Base-by-base conservation (phyloP, 2,888 invertebrate species). In the Aleiodes testaceus region DNA sequence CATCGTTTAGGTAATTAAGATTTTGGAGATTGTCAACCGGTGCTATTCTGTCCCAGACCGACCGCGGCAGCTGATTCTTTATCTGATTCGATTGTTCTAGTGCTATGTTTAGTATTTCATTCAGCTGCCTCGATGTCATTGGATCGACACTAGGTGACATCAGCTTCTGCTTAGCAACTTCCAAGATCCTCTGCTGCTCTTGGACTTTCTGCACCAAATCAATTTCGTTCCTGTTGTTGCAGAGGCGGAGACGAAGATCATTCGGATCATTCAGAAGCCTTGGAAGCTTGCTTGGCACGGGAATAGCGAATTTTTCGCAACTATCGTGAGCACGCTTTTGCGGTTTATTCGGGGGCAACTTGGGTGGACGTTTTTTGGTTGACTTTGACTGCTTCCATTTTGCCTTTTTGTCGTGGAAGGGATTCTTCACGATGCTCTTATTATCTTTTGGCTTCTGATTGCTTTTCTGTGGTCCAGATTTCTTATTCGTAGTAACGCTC, bases 11-110 rank as follows among this genome's bases (percentile, higher is more conserved):
- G 9, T 50, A 65, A 7, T 36, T n/a, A n/a, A 63, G 45, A 16
- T 72, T 67, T 1, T 50, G 47, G 9, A 53, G 45, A 72, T 74
- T 79, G 3, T 80, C 81, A 5, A 80, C 76, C 3, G 87, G 87
- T 9, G 84, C 85, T 18, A 87, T 87, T 42, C 87, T 81, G 77
- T 87, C 85, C 87, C 87, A 87, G n/a, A 87, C 86, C 1, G 87
- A 85, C 30, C 83, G 78, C 0, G 86, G 84, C 66, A 87, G 70
- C 69, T 86, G 86, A 78, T 72, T 85, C 42, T 85, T 84, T 1
- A 87, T 73, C 66, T 85, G 85, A 66, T 82, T 87, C 1, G 86
- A 85, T 72, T 87, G 83, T 42, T 85, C 85, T n/a, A 86, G 74
- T 3, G 85, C 86, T 71, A 83, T 80, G 61, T 81, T 85, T 20